These are phyloP conservation scores for Drosophila stalkeri DNA, from an alignment of 2,888 invertebrate genomes.

Conservation along the genomic window DNA sequence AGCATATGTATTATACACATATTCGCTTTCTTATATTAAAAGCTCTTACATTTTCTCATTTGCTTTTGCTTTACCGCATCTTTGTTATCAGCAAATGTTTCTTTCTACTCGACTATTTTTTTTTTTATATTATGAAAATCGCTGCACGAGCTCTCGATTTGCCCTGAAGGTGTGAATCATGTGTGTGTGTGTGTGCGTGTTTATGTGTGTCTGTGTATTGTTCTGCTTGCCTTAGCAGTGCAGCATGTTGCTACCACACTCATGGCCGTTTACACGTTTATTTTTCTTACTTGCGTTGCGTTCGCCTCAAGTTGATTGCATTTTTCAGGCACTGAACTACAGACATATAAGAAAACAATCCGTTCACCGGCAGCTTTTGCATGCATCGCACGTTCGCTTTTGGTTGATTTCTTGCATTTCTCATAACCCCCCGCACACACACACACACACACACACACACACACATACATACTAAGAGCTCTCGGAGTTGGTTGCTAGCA, in stretches of 20 bases:
- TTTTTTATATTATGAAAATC: conserved; percentile 62
- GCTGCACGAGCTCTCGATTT: conserved; percentile 38
- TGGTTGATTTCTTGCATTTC: conserved; percentile 81
- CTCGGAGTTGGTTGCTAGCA: conserved; percentile 25
- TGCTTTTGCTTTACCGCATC: conserved; percentile 44
- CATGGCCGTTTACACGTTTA: conserved; percentile 63
- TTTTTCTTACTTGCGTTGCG: conserved; percentile 20
- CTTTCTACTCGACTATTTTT: conserved; percentile 66
- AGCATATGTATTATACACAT: no score
- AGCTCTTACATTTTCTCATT: conserved; percentile 17
- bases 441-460: not conserved
- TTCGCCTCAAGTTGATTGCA: conserved; percentile 80
- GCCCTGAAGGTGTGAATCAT: conserved; percentile 43
- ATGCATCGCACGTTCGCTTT: conserved; percentile 78
- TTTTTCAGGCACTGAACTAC: conserved; percentile 66
- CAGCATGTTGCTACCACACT: conserved; percentile 45
- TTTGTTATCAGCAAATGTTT: conserved; percentile 62
- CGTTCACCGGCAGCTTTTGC: conserved; percentile 67
- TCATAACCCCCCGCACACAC: conserved; percentile 60
- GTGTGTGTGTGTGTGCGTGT: not conserved
- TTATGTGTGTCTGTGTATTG: conserved; percentile 36
- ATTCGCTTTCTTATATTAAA: not conserved
- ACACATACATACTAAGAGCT: not conserved
- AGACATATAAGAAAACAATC: conserved; percentile 75
- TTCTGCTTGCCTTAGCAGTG: conserved; percentile 70